Percentiles rank a stretch among this genome's conserved stretches.
Evolutionary conservation across 2,888 invertebrate genomes (phyloP).

Genomic region (Punctoribates punctum): DNA sequence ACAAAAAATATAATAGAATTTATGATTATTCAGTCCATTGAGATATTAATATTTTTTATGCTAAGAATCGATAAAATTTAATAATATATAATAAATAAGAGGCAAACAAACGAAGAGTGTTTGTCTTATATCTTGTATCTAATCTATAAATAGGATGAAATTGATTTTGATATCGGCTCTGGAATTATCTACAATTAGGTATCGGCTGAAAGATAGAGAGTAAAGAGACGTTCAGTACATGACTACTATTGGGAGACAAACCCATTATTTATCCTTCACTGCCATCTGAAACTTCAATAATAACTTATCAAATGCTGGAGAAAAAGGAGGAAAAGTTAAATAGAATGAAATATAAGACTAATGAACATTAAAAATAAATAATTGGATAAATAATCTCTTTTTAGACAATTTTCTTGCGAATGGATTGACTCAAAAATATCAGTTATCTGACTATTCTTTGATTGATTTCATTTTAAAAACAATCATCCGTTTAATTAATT

Average conservation of each 20-base stretch:
- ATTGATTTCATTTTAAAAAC: background rate
- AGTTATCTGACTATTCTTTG: background rate
- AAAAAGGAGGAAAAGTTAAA: background rate
- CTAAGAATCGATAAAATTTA: background rate
- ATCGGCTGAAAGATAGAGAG: background rate
- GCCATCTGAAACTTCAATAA: constrained; percentile 18
- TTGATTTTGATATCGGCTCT: background rate
- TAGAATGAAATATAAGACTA: constrained; percentile 15
- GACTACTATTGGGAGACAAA: background rate
- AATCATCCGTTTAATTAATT: background rate
- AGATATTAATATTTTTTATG: background rate
- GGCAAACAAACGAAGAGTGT: background rate
- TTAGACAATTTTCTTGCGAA: background rate
- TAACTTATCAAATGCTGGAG: background rate
- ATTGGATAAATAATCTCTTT: constrained; percentile 17
- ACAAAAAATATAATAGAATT: background rate
- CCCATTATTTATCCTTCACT: constrained; percentile 17
- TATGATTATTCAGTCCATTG: background rate
- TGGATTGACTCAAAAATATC: background rate
- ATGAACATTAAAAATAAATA: constrained; percentile 14
- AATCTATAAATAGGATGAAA: constrained; percentile 1
- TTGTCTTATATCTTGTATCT: background rate
- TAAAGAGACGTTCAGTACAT: background rate
- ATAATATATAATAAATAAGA: background rate
- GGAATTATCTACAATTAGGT: constrained; percentile 5